Base-by-base conservation (phyloP, 35 echinoderm and acorn worm species). In the Acanthaster planci region DNA sequence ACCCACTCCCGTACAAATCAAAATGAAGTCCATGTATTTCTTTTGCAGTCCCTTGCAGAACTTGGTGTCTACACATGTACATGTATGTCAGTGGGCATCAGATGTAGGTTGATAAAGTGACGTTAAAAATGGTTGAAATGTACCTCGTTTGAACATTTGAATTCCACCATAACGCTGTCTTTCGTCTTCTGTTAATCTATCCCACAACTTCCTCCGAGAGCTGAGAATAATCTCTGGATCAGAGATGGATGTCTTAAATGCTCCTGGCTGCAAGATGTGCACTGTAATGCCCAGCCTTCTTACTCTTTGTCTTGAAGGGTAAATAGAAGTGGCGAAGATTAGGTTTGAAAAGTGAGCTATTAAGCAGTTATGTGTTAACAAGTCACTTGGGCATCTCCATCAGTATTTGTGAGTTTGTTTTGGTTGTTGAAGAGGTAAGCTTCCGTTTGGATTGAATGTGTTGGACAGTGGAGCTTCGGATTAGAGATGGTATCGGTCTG, bases 251-350 rank as follows among this genome's bases (percentile, higher is more conserved):
- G 81, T 83, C 15, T 57, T 53, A 31, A 83, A 83, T 19, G 53
- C 53, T 23, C 51, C 81, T 5, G 81, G 81, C 35, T 83, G 52
- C 56, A 83, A 37, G 51, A 83, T 83, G 54, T 83, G 81, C 23
- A 83, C 81, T 15, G 81, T 57, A 15, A 83, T 53, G 34, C 81
- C 81, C 32, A 37, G 56, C 42, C 12, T 53, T 53, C 54, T 40
- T 83, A 34, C 37, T 26, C 64, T 31, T 10, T 12, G 30, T 34
- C 64, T 34, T 26, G 64, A 31, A 7, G 30, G 14, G 26, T 7
- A 72, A 0, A 14, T 72, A 26, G 14, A 1, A 72, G 14, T 29
- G 8, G 30, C 0, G 14, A 7, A 8, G 26, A 64, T 22, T 23
- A 8, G 14, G 59, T 1, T 1, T 1, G 21, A 26, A 26, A 19